phyloP scores from a whole-genome alignment of 2,113 vertebrate species.

The Saiga tatarica region DNA sequence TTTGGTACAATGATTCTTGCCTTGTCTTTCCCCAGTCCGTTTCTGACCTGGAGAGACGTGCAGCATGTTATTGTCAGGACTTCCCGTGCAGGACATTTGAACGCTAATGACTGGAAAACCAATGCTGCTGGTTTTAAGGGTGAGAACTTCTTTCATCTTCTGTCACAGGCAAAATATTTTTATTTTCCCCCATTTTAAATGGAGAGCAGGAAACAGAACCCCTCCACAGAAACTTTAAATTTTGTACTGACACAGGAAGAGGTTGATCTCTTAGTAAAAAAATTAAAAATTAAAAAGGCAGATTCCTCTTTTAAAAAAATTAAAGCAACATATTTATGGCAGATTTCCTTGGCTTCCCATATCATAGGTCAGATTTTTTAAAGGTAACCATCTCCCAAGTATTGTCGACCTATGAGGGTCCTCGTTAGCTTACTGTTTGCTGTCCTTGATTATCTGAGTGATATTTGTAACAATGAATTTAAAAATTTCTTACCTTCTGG shows the following conservation, averaged over 20 bases:
- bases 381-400: not conserved
- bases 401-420: not conserved
- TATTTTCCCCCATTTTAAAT: conserved; percentile 70
- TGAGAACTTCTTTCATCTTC: conserved; percentile 83
- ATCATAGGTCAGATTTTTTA: conserved; percentile 44
- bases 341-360: conserved; percentile 46
- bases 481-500: not conserved
- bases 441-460: conserved; percentile 40
- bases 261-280: conserved; percentile 36
- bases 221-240: conserved; percentile 50
- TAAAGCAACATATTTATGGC: not conserved
- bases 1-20: conserved; percentile 76
- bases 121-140: conserved; percentile 99
- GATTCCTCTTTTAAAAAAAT: not conserved
- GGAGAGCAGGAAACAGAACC: conserved; percentile 55
- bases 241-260: conserved; percentile 43
- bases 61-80: conserved; percentile 99
- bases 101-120: conserved; percentile 98
- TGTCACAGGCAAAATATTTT: conserved; percentile 67
- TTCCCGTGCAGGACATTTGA: conserved; percentile 96
- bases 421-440: not conserved
- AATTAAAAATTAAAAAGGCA: not conserved
- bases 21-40: conserved; percentile 87
- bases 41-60: conserved; percentile 97
- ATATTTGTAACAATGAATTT: conserved; percentile 51